Evolutionary conservation across 2,797 vertebrate genomes (phyloP).

Genomic region (Corythornis leucogaster): DNA sequence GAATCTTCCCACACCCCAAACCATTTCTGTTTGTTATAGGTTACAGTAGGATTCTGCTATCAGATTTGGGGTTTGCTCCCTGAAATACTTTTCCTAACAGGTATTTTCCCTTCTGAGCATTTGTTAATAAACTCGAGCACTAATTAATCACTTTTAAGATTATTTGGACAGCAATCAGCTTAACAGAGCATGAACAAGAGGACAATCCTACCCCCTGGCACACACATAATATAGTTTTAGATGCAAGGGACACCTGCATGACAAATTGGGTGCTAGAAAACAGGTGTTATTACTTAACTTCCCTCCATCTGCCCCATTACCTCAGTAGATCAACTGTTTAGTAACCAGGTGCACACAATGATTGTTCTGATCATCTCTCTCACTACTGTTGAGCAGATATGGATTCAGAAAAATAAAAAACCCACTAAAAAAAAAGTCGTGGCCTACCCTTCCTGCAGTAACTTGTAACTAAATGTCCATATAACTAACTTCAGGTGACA

Average conservation of each 20-base stretch:
- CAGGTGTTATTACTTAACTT: background rate
- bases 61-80: background rate
- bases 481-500: background rate
- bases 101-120: background rate
- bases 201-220: background rate
- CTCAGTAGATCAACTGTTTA: background rate
- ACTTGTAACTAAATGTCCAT: background rate
- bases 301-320: background rate
- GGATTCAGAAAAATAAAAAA: background rate
- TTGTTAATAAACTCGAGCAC: background rate
- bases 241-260: background rate
- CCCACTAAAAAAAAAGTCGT: background rate
- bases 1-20: background rate
- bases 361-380: background rate
- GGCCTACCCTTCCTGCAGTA: background rate
- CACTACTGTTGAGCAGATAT: background rate
- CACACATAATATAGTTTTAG: background rate
- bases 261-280: background rate
- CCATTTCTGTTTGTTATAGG: background rate
- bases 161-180: background rate
- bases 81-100: background rate
- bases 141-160: background rate
- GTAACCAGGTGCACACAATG: background rate
- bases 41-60: background rate
- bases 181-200: background rate